These are phyloP conservation scores for Trachemys scripta DNA, from an alignment of 2,113 vertebrate genomes.

Conservation along the genomic window DNA sequence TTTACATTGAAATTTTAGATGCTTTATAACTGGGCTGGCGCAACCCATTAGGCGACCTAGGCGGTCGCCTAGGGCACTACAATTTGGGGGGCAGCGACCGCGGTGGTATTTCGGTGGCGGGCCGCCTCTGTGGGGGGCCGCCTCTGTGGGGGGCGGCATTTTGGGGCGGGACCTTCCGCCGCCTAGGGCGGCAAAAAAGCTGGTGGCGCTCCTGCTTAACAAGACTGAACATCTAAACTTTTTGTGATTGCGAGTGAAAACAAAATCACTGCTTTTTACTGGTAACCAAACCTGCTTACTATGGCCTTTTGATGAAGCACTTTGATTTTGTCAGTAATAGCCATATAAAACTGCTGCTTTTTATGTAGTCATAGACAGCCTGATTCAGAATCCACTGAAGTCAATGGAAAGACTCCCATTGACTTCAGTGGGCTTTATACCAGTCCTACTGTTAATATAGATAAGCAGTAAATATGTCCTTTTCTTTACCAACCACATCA, in stretches of 20 bases:
- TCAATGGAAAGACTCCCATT: background rate
- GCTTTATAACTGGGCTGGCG: too few relatives aligned
- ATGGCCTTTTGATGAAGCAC: background rate
- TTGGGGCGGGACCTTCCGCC: too few relatives aligned
- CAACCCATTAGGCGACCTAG: too few relatives aligned
- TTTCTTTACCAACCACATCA: background rate
- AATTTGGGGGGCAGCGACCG: too few relatives aligned
- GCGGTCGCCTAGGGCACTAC: too few relatives aligned
- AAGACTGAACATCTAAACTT: background rate
- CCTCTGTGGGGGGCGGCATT: too few relatives aligned
- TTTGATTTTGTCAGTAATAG: slow-evolving; percentile 15
- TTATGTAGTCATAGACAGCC: background rate
- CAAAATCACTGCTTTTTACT: background rate
- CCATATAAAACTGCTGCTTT: background rate
- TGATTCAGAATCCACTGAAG: background rate
- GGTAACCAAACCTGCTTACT: background rate
- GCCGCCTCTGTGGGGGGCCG: too few relatives aligned
- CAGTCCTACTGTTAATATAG: background rate
- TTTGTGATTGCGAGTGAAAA: background rate
- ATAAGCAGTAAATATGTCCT: background rate
- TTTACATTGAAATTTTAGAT: background rate
- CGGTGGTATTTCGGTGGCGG: too few relatives aligned
- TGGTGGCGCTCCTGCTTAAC: background rate
- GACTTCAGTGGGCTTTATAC: background rate
- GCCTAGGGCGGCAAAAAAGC: too few relatives aligned